Evolutionary conservation across 2,888 invertebrate species (phyloP), one percentile per base, ranked within the genome.

Genomic region (Xestia rhomboidea): DNA sequence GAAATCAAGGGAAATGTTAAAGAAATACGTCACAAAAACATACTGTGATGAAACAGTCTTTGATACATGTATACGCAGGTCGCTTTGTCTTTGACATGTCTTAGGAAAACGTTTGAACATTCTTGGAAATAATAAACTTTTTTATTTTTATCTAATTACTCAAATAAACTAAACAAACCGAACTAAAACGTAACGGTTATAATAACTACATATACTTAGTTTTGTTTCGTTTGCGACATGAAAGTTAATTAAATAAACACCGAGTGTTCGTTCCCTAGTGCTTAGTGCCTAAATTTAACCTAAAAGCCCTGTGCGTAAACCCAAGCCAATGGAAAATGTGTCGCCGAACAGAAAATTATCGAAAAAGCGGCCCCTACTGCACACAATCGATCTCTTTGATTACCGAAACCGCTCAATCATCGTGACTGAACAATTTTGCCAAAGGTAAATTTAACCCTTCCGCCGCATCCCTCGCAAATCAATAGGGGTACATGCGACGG

Each of bases 361-460:
- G 69, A 77, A 81, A 86, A 78, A 82, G 30, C 66, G 54, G 79
- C 85, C 84, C 78, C 82, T 76, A 83, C 85, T 92, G 92, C 92
- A 91, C 89, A 89, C 89, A 89, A 90, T 89, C 89, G 88, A 89
- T 90, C 87, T 84, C 90, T 91, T 89, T 91, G 87, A 88, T 90
- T 88, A 90, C 89, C 86, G 78, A 91, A 91, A 93, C 92, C 82
- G 89, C 91, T 91, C 91, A 91, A 93, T 93, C 93, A 93, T 92
- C 88, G 83, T 88, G 91, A 92, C 89, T 91, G 90, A 91, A 89
- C 91, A 91, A 90, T 90, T 90, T 91, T 87, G 79, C 87, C 89
- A 90, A 92, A 93, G 93, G 93, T 93, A 92, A 91, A 92, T 90
- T 92, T 90, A 95, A 94, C 95, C 95, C 94, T 94, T 94, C 89